Conservation (phyloP, 2,888 invertebrate species). For the Drosophila paramelanica region DNA sequence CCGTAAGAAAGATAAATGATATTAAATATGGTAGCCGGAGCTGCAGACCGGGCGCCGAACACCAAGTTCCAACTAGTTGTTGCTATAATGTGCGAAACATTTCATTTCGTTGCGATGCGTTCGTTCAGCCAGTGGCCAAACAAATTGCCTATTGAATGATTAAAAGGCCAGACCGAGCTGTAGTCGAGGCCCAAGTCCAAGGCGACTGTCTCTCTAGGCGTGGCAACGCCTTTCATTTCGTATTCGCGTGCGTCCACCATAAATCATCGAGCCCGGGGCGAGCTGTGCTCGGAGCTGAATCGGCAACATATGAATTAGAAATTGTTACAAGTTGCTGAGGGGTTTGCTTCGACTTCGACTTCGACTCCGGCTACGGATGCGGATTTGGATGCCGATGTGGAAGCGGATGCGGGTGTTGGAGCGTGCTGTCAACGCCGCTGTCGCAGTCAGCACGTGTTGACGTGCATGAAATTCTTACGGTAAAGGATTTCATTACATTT, state of each 20-base stretch:
- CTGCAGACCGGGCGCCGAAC: background rate
- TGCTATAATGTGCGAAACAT: conserved; percentile 67
- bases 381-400: conserved; percentile 3
- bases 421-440: conserved; percentile 62
- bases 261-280: conserved; percentile 61
- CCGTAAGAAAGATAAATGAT: conserved; percentile 77
- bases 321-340: conserved; percentile 57
- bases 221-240: conserved; percentile 57
- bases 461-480: conserved; percentile 82
- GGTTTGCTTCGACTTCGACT: background rate
- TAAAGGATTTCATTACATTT: conserved; percentile 77
- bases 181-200: conserved; percentile 20
- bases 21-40: conserved; percentile 69
- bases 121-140: conserved; percentile 42
- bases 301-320: conserved; percentile 78
- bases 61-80: conserved; percentile 30
- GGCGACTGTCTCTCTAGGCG: conserved; percentile 39
- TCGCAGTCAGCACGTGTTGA: conserved; percentile 73
- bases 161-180: conserved; percentile 51
- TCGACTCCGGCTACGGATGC: conserved; percentile 2
- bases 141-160: conserved; percentile 82
- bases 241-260: conserved; percentile 68
- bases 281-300: conserved; percentile 19
- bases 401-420: conserved; percentile 17
- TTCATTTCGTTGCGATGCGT: conserved; percentile 62